A percentile compares a stretch with the other conserved stretches of the same genome.
Evolutionary conservation across 1,140 invertebrate species (phyloP).

Genomic region (Oreohelix idahoensis): DNA sequence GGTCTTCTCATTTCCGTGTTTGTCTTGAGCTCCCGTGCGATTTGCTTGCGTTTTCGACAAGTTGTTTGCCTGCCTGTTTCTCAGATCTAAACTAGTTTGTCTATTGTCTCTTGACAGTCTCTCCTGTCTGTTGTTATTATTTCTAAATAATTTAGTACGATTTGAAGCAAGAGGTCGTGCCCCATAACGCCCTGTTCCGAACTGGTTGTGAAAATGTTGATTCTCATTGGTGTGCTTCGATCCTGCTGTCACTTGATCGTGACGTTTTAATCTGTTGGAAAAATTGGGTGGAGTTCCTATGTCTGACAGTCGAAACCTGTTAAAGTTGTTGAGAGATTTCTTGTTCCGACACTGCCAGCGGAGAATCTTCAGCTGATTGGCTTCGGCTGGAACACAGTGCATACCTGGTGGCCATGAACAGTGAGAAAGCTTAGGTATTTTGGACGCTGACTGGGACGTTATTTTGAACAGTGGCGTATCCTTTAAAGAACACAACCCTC

Average conservation of each 20-base stretch:
- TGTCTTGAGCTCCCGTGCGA: too few species aligned
- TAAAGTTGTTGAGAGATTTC: conserved; percentile 10
- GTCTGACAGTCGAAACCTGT: background rate
- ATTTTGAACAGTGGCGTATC: conserved; percentile 75
- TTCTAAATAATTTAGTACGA: background rate
- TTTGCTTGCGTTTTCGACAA: too few species aligned
- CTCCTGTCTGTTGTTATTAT: background rate
- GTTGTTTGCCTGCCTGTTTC: too few species aligned
- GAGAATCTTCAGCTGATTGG: conserved; percentile 69
- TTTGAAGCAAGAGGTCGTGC: background rate
- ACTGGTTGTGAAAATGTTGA: background rate
- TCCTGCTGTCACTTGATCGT: background rate
- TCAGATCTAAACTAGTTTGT: too few species aligned
- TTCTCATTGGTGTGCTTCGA: background rate
- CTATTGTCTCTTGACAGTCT: background rate
- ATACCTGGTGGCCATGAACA: conserved; percentile 78
- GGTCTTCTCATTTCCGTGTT: too few species aligned
- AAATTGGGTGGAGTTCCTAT: background rate
- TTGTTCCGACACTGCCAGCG: conserved; percentile 73
- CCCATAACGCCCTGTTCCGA: background rate
- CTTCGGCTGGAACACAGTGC: conserved; percentile 69
- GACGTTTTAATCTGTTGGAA: background rate
- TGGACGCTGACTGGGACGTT: conserved; percentile 54
- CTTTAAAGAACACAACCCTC: conserved; percentile 72
- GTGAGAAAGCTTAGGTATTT: conserved; percentile 62